Evolutionary conservation across 2,888 invertebrate species (phyloP).

Genomic region (Busseola fusca): DNA sequence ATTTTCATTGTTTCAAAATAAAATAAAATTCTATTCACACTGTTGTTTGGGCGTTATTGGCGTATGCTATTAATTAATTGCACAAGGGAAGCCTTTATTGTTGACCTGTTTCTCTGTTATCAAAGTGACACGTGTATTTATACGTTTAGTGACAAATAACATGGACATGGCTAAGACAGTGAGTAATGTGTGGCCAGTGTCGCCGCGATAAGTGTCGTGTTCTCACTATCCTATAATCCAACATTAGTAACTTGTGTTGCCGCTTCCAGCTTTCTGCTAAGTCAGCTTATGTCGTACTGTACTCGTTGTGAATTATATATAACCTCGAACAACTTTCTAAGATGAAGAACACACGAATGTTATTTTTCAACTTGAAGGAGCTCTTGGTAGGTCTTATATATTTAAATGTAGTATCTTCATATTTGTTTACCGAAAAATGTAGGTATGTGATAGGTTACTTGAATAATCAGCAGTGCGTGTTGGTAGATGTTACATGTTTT

Average conservation of each 20-base stretch:
- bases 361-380: slow-evolving; percentile 27
- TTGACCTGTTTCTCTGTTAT: slow-evolving; percentile 29
- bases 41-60: slow-evolving; percentile 31
- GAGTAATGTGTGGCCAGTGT: slow-evolving; percentile 63
- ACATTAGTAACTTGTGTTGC: slow-evolving; percentile 56
- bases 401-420: not conserved
- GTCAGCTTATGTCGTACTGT: slow-evolving; percentile 47
- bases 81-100: slow-evolving; percentile 21
- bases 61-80: slow-evolving; percentile 39
- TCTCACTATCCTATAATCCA: slow-evolving; percentile 56
- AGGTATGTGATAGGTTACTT: not conserved
- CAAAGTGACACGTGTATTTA: slow-evolving; percentile 39
- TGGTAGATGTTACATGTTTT: not conserved
- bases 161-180: slow-evolving; percentile 56
- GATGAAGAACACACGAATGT: slow-evolving; percentile 38
- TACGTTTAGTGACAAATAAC: slow-evolving; percentile 55
- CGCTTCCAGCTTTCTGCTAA: slow-evolving; percentile 54
- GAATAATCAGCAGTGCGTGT: not conserved
- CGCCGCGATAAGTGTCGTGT: slow-evolving; percentile 44
- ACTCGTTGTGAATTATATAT: slow-evolving; percentile 45
- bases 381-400: slow-evolving; percentile 8
- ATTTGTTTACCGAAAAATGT: slow-evolving; percentile 4
- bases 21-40: slow-evolving; percentile 34
- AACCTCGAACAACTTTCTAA: slow-evolving; percentile 29
- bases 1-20: slow-evolving; percentile 34